Conservation (phyloP, 2,888 invertebrate genomes). For the Phaedon cochleariae region DNA sequence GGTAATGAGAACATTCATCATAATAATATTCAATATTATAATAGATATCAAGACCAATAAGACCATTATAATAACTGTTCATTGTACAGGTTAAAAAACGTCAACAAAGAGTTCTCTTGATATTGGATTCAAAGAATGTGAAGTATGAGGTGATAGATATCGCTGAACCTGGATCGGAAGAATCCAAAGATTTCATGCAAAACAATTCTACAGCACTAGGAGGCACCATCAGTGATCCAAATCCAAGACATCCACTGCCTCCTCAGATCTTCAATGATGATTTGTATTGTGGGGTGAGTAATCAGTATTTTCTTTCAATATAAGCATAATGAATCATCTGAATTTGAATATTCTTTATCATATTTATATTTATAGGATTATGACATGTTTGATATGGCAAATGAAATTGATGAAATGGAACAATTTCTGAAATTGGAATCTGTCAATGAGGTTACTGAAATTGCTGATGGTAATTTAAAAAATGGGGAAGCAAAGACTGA, state of each 20-base stretch:
- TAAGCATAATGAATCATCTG: background rate
- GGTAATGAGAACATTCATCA: constrained; percentile 65
- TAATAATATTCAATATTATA: too few species aligned
- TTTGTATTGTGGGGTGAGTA: constrained; percentile 89
- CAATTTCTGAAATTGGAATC: constrained; percentile 82
- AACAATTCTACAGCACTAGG: constrained; percentile 81
- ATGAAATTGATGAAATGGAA: constrained; percentile 90
- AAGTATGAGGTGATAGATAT: constrained; percentile 93
- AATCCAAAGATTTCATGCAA: constrained; percentile 92
- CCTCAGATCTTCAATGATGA: constrained; percentile 95
- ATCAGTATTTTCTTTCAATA: constrained; percentile 9
- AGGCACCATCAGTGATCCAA: constrained; percentile 76
- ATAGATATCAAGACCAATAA: too few species aligned
- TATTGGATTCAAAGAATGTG: constrained; percentile 90
- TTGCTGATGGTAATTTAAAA: constrained; percentile 61
- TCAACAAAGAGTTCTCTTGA: constrained; percentile 92
- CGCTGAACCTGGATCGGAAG: constrained; percentile 90
- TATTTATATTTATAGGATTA: constrained; percentile 75
- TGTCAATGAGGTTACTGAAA: constrained; percentile 63
- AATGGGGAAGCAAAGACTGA: constrained; percentile 54
- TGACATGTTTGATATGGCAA: constrained; percentile 89
- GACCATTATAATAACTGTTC: constrained; percentile 15
- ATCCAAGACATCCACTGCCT: constrained; percentile 82
- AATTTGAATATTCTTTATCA: background rate
- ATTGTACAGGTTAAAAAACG: constrained; percentile 87